These are phyloP conservation scores for Physella acuta DNA, from an alignment of 1,140 invertebrate genomes.

Conservation along the genomic window DNA sequence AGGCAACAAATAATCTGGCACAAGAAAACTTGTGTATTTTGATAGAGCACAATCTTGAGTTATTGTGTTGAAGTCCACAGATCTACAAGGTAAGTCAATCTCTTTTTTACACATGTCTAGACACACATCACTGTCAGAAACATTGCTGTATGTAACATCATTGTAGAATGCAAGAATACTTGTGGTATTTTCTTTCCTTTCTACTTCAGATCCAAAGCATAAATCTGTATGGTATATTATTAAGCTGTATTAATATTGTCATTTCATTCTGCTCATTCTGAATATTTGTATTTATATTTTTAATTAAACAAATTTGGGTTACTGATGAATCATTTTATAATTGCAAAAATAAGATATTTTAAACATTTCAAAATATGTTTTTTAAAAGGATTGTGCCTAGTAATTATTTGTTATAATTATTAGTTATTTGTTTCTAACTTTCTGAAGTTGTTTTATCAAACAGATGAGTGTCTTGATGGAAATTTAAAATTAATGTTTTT, in stretches of 20 bases:
- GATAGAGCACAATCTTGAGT: constrained; percentile 36
- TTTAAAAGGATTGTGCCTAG: too few species aligned
- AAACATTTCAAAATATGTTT: background rate
- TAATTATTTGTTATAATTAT: too few species aligned
- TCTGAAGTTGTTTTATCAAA: too few species aligned
- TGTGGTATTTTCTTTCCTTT: background rate
- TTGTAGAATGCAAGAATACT: constrained; percentile 41
- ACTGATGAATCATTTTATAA: too few species aligned
- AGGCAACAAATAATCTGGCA: constrained; percentile 28
- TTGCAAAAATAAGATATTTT: too few species aligned
- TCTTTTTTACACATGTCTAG: constrained; percentile 28
- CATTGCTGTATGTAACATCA: constrained; percentile 24
- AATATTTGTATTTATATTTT: too few species aligned
- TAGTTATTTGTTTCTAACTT: constrained; percentile 26
- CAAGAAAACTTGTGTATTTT: constrained; percentile 24
- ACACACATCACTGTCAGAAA: constrained; percentile 26
- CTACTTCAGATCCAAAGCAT: background rate
- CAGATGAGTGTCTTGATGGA: too few species aligned
- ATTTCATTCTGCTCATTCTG: too few species aligned
- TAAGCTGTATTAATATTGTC: too few species aligned
- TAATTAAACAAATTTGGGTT: too few species aligned
- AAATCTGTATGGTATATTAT: background rate
- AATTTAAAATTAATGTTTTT: too few species aligned
- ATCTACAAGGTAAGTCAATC: constrained; percentile 33
- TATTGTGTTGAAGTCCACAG: constrained; percentile 32